These are phyloP conservation scores for Eleutherodactylus coqui DNA, from an alignment of 2,797 vertebrate species.

Conservation along the genomic window DNA sequence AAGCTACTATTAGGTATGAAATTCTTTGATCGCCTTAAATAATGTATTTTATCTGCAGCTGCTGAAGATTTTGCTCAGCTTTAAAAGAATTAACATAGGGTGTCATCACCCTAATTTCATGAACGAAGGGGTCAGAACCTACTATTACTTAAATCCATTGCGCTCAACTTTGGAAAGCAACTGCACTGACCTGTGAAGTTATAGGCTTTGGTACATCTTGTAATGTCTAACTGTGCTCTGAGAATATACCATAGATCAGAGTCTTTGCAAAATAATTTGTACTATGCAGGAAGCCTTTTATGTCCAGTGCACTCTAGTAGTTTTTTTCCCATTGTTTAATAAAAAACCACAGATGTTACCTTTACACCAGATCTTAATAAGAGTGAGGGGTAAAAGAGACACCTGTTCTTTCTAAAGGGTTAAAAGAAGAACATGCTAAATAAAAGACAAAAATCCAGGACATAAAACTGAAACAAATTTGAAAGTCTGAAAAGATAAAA, in stretches of 20 bases:
- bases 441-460: constrained; percentile 27
- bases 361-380: no score
- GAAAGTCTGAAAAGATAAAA: constrained; percentile 37
- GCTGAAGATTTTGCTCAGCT: neutral
- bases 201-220: neutral
- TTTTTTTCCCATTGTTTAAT: no score
- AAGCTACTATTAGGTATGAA: neutral
- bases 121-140: neutral
- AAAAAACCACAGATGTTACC: no score
- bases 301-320: no score
- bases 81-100: neutral
- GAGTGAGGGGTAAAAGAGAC: neutral
- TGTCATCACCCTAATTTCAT: neutral
- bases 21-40: neutral
- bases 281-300: no score
- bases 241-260: neutral
- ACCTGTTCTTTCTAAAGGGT: neutral
- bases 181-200: neutral
- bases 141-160: neutral
- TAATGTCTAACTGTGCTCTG: neutral
- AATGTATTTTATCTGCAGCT: neutral
- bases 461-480: constrained; percentile 36
- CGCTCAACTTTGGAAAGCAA: neutral
- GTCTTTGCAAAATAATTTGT: neutral
- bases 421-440: constrained; percentile 5